These are phyloP conservation scores for Holothuria leucospilota DNA, from an alignment of 53 echinoderm and acorn worm species.

Conservation along the genomic window DNA sequence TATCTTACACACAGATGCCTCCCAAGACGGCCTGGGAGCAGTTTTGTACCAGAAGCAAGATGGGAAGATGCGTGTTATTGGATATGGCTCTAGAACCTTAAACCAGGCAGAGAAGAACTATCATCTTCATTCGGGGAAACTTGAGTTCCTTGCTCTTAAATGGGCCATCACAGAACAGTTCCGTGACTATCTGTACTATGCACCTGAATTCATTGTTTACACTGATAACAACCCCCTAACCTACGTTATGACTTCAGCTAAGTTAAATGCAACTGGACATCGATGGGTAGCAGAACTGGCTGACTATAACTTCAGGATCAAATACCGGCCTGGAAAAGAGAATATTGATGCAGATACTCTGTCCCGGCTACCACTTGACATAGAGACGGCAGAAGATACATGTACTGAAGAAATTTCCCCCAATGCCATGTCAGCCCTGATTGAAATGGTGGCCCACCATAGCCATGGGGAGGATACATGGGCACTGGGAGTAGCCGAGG, in stretches of 20 bases:
- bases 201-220: slow-evolving; percentile 60
- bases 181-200: slow-evolving; percentile 65
- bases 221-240: too few species aligned
- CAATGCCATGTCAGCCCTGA: too few species aligned
- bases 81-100: slow-evolving; percentile 59
- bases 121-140: slow-evolving; percentile 68
- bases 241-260: slow-evolving; percentile 64
- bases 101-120: slow-evolving; percentile 73
- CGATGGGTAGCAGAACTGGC: slow-evolving; percentile 69
- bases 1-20: too few species aligned
- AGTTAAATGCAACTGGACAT: slow-evolving; percentile 63
- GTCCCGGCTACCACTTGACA: slow-evolving; percentile 40
- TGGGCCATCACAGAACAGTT: slow-evolving; percentile 70
- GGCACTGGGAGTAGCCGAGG: too few species aligned
- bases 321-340: slow-evolving; percentile 54
- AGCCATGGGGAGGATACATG: too few species aligned
- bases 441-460: too few species aligned
- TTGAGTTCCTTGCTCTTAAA: slow-evolving; percentile 69
- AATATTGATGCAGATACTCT: slow-evolving; percentile 56
- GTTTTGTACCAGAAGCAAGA: slow-evolving; percentile 63
- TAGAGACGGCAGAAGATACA: too few species aligned
- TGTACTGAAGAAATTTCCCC: too few species aligned
- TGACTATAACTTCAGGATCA: slow-evolving; percentile 66
- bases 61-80: slow-evolving; percentile 57
- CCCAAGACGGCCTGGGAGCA: too few species aligned